These are phyloP conservation scores for Zeugodacus cucurbitae DNA, from an alignment of 1,140 invertebrate genomes.

Conservation along the genomic window DNA sequence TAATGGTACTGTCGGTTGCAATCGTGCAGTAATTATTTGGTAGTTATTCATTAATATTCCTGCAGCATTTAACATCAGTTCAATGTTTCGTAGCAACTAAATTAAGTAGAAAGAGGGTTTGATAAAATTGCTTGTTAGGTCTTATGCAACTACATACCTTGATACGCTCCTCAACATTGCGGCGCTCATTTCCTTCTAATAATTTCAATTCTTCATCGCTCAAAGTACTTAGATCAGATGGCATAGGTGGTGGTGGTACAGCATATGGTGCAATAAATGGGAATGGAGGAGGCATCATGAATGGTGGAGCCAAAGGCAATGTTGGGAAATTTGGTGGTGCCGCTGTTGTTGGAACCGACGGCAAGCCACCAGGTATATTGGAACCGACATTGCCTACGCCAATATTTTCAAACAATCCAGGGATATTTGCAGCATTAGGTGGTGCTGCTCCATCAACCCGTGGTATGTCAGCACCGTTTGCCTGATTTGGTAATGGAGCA, in stretches of 20 bases:
- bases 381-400: too few relatives aligned
- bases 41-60: constrained; percentile 92
- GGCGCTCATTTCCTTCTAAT: constrained; percentile 89
- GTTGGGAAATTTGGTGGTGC: constrained; percentile 44
- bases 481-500: constrained; percentile 41
- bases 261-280: constrained; percentile 67
- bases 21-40: constrained; percentile 69
- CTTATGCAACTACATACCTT: constrained; percentile 64
- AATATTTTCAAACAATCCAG: not conserved
- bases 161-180: constrained; percentile 90
- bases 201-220: constrained; percentile 84
- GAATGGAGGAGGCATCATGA: constrained; percentile 71
- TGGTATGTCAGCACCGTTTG: not conserved
- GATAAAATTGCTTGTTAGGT: too few relatives aligned
- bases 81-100: constrained; percentile 79
- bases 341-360: constrained; percentile 43
- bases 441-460: not conserved
- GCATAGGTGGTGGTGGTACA: constrained; percentile 80
- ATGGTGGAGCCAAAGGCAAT: constrained; percentile 66
- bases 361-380: constrained; percentile 24
- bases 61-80: constrained; percentile 87
- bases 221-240: constrained; percentile 79
- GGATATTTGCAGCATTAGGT: constrained; percentile 5
- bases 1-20: constrained; percentile 57
- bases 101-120: constrained; percentile 8